phyloP scores from a whole-genome alignment of 2,113 vertebrate genomes.

The Toxotes chatareus region DNA sequence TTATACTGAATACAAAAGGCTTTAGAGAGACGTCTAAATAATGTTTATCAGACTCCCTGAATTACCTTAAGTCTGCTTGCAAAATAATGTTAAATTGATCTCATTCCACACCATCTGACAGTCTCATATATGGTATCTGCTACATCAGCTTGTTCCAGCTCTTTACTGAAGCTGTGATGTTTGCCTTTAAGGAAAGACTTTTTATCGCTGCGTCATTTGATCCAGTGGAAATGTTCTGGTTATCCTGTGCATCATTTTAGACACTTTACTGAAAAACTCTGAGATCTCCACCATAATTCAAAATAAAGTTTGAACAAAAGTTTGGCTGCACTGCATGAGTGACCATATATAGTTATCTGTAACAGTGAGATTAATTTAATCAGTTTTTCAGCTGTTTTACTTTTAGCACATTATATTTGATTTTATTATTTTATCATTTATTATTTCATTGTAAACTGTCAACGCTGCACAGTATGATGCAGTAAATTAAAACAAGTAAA shows the following conservation, averaged over 20 bases:
- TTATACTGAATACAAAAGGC: neutral
- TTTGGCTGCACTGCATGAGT: neutral
- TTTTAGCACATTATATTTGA: neutral
- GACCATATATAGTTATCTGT: neutral
- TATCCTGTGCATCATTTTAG: neutral
- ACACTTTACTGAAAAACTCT: neutral
- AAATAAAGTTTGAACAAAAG: neutral
- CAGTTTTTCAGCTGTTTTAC: neutral
- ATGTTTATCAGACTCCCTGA: neutral
- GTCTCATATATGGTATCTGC: no score
- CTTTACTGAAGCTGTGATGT: slow-evolving; percentile 5
- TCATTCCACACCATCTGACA: neutral
- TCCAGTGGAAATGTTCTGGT: neutral
- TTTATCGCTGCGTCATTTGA: neutral
- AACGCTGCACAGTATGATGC: neutral
- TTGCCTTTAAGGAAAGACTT: neutral
- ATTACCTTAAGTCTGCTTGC: neutral
- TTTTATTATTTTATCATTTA: neutral
- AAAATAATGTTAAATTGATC: neutral
- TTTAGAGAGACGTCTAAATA: neutral
- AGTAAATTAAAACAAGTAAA: no score
- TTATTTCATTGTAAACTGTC: neutral
- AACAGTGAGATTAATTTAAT: neutral
- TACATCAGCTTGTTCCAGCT: neutral
- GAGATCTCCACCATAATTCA: neutral